Conservation (phyloP, 2,113 vertebrate genomes). For the Ploceus nigricollis region DNA sequence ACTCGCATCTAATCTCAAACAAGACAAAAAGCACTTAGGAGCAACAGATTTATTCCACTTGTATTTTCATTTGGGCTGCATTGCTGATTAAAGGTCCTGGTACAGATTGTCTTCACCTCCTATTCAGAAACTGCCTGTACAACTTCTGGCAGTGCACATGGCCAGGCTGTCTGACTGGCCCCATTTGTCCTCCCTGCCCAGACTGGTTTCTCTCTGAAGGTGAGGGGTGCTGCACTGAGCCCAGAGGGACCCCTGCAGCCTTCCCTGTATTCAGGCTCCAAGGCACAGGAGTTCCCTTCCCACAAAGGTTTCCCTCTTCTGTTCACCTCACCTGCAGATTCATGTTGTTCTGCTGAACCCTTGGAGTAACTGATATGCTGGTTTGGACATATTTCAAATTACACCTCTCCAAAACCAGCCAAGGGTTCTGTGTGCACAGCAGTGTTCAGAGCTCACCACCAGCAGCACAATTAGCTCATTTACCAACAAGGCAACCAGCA, state of each 20-base stretch:
- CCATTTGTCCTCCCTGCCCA: neutral
- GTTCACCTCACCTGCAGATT: neutral
- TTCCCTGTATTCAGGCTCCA: neutral
- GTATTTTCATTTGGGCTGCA: neutral
- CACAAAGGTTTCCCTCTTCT: neutral
- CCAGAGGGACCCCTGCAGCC: neutral
- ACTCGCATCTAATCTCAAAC: neutral
- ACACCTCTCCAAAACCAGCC: neutral
- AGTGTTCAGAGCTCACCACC: neutral
- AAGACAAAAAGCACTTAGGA: neutral
- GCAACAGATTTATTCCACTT: neutral
- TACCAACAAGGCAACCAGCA: neutral
- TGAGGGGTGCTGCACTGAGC: neutral
- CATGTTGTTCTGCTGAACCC: neutral
- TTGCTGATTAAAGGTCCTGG: fast-evolving
- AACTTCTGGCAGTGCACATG: neutral
- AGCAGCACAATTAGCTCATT: neutral
- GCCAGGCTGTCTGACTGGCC: neutral
- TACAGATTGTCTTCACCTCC: neutral
- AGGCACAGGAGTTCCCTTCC: neutral
- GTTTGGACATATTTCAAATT: neutral
- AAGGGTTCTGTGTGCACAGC: neutral
- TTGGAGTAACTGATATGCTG: neutral
- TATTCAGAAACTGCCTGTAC: neutral
- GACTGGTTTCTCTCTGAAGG: neutral